These are phyloP conservation scores for Ectemnius continuus DNA, from an alignment of 2,888 invertebrate genomes.

Conservation along the genomic window DNA sequence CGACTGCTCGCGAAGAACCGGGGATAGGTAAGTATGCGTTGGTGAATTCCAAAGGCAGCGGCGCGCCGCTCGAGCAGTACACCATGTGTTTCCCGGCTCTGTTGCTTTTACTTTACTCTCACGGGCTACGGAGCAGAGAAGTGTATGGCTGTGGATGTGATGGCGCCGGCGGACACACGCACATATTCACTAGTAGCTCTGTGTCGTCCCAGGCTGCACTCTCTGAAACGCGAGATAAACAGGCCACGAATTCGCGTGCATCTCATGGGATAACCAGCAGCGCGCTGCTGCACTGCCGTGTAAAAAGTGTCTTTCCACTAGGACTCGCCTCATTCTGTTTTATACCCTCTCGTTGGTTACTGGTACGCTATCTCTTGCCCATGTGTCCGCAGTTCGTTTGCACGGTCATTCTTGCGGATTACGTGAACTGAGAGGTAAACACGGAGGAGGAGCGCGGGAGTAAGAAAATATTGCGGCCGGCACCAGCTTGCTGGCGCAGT, in stretches of 20 bases:
- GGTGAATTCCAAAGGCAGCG: conserved; percentile 51
- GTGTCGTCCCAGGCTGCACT: conserved; percentile 12
- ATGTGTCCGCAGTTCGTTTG: too few relatives aligned
- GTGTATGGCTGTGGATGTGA: too few relatives aligned
- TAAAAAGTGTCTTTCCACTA: conserved; percentile 17
- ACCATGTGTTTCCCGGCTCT: neutral
- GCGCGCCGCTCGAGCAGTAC: neutral
- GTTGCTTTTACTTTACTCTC: conserved; percentile 2
- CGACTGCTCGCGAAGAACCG: too few relatives aligned
- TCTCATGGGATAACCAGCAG: conserved; percentile 11
- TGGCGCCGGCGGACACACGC: neutral
- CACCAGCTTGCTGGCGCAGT: too few relatives aligned
- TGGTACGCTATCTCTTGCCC: too few relatives aligned
- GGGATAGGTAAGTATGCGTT: neutral
- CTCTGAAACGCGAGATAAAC: conserved; percentile 58
- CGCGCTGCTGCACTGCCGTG: neutral
- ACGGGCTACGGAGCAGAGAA: neutral
- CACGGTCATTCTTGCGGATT: too few relatives aligned
- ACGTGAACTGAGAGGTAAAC: too few relatives aligned
- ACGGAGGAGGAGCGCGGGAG: too few relatives aligned
- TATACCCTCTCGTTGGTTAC: too few relatives aligned
- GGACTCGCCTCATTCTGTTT: neutral
- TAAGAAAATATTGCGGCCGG: too few relatives aligned
- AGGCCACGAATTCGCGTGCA: conserved; percentile 27
- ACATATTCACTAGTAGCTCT: conserved; percentile 13